Evolutionary conservation across 1,140 invertebrate species (phyloP), one percentile per base, ranked within the genome.

Genomic region (Magallana angulata): DNA sequence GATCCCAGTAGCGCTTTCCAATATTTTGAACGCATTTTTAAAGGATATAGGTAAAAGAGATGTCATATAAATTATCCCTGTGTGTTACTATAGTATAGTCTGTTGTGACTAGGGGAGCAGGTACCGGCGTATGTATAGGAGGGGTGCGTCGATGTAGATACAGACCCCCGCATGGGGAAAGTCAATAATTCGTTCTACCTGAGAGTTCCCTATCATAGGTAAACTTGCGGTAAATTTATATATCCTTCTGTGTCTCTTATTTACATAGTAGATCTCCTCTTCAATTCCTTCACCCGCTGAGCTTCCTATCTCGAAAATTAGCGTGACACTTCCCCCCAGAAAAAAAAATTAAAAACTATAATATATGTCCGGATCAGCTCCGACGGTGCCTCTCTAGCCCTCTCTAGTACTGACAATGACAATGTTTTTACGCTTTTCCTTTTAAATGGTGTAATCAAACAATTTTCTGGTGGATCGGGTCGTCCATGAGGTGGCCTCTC

Each of bases 201-300:
- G 18, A 30, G 24, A 30, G 24, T 76, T 76, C 24, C 24, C 68
- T 76, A 76, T 76, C 68, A 76, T 76, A 36, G 24, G 68, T 76
- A 76, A 76, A 76, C 68, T 76, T 76, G 60, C 60, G 60, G 14
- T 64, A 64, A 64, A 76, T 24, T 76, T 76, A 76, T 76, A 76
- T 76, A 76, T 76, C 68, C 68, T 76, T 76, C 68, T 76, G 68
- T 76, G 68, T 24, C 68, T 76, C 30, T 76, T 76, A 76, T 76
- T 76, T 76, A 30, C 24, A 76, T 6, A 76, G 24, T 76, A 76
- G 24, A 76, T 76, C 68, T 64, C 60, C 60, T 16, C 16, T 64
- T 64, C 16, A n/a, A 7, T 64, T 12, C 60, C 11, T 76, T 12
- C 36, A 11, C 24, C 68, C 68, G 68, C 24, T 36, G 24, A 30